Evolutionary conservation across 2,888 invertebrate genomes (phyloP).

Genomic region (Microplitis deprimator): DNA sequence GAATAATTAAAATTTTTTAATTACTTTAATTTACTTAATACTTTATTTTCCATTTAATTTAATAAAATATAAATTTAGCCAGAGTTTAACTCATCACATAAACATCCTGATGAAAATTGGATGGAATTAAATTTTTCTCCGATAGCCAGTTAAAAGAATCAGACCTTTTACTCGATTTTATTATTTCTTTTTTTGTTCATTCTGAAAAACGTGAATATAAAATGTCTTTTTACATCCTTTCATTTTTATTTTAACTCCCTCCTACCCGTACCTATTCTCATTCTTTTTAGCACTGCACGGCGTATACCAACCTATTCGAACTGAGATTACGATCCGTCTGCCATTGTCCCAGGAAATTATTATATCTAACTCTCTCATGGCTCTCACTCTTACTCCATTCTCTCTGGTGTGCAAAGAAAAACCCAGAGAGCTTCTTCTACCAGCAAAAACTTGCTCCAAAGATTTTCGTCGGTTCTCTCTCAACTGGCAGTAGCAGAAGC

Average conservation of each 20-base stretch:
- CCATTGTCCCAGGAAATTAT: constrained; percentile 46
- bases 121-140: constrained; percentile 58
- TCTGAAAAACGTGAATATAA: constrained; percentile 3
- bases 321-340: constrained; percentile 42
- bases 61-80: no score
- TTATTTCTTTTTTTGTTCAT: constrained; percentile 25
- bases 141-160: constrained; percentile 37
- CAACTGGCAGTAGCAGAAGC: neutral
- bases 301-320: constrained; percentile 37
- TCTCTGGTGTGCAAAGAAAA: constrained; percentile 2
- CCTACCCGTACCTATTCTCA: neutral
- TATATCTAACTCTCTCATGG: constrained; percentile 34
- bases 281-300: constrained; percentile 16
- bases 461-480: constrained; percentile 32
- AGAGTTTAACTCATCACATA: no score
- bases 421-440: constrained; percentile 33
- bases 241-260: constrained; percentile 3
- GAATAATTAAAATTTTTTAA: neutral
- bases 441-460: constrained; percentile 36
- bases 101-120: constrained; percentile 38
- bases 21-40: neutral
- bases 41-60: no score
- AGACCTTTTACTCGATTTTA: constrained; percentile 18
- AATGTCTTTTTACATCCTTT: constrained; percentile 1
- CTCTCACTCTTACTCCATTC: neutral